Evolutionary conservation across 2,797 vertebrate species (phyloP).

Genomic region (Sternotherus odoratus): DNA sequence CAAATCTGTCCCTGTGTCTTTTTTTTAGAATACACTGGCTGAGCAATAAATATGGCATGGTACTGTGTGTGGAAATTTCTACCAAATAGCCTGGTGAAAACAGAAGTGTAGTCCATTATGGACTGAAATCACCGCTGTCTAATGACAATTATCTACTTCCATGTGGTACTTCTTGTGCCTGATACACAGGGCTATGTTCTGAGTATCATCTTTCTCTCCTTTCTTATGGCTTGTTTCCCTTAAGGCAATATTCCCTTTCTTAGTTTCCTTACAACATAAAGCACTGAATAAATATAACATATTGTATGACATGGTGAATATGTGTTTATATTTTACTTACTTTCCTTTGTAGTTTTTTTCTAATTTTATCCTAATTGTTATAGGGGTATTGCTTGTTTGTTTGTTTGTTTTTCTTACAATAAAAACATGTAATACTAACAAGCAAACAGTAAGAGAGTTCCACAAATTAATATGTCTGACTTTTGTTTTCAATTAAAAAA

Average conservation of each 20-base stretch:
- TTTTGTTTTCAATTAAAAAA: slow-evolving; percentile 39
- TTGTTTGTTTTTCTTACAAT: not conserved
- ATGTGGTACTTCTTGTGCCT: slow-evolving; percentile 11
- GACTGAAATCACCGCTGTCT: not conserved
- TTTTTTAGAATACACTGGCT: not conserved
- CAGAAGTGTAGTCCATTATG: not conserved
- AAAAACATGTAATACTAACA: not conserved
- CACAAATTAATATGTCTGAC: not conserved
- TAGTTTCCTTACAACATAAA: not conserved
- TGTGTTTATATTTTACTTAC: not conserved
- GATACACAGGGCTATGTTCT: slow-evolving; percentile 14
- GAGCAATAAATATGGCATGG: not conserved
- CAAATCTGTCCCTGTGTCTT: not conserved
- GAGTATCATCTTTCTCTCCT: slow-evolving; percentile 31
- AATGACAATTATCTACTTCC: slow-evolving; percentile 24
- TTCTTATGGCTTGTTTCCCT: slow-evolving; percentile 1
- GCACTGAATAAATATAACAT: slow-evolving; percentile 22
- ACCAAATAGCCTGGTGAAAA: not conserved
- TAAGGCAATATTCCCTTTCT: not conserved
- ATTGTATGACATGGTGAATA: not conserved
- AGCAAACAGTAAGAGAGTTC: not conserved
- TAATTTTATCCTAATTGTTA: not conserved
- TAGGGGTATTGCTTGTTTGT: not conserved
- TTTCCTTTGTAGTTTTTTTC: not conserved
- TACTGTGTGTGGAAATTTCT: not conserved